A percentile compares a stretch with the other conserved stretches of the same genome.
These are phyloP conservation scores for Priocnemis perturbator DNA, from an alignment of 2,888 invertebrate genomes.

Conservation along the genomic window DNA sequence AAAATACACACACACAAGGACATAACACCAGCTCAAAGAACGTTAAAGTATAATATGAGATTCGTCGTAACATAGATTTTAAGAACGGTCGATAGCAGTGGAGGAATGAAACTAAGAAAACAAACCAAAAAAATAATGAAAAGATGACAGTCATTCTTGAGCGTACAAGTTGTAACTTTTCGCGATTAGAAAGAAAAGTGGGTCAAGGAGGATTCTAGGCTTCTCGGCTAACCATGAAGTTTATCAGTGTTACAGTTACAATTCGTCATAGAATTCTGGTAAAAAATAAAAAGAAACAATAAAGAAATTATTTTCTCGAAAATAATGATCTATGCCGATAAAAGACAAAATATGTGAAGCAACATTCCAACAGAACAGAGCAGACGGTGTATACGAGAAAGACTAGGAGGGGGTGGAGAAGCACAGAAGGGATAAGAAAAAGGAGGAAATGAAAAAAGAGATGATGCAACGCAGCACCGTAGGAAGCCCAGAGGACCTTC, in stretches of 20 bases:
- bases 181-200: slow-evolving; percentile 29
- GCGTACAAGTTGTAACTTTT: slow-evolving; percentile 42
- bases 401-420: neutral
- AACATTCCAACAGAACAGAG: neutral
- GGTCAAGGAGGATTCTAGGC: slow-evolving; percentile 41
- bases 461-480: neutral
- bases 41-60: slow-evolving; percentile 46
- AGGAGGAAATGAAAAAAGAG: neutral
- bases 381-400: neutral
- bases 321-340: neutral
- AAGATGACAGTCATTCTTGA: too few relatives aligned
- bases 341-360: neutral
- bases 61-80: slow-evolving; percentile 46
- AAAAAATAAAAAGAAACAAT: too few relatives aligned
- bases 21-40: slow-evolving; percentile 68
- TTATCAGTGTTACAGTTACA: too few relatives aligned
- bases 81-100: slow-evolving; percentile 35
- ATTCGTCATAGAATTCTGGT: too few relatives aligned
- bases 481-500: slow-evolving; percentile 36
- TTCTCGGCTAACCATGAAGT: slow-evolving; percentile 6
- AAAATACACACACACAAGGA: slow-evolving; percentile 53
- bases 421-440: neutral
- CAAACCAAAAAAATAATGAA: neutral
- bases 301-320: too few relatives aligned
- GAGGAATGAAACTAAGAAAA: slow-evolving; percentile 19